Conservation (phyloP, 2,113 vertebrate genomes). For the Cygnus atratus region DNA sequence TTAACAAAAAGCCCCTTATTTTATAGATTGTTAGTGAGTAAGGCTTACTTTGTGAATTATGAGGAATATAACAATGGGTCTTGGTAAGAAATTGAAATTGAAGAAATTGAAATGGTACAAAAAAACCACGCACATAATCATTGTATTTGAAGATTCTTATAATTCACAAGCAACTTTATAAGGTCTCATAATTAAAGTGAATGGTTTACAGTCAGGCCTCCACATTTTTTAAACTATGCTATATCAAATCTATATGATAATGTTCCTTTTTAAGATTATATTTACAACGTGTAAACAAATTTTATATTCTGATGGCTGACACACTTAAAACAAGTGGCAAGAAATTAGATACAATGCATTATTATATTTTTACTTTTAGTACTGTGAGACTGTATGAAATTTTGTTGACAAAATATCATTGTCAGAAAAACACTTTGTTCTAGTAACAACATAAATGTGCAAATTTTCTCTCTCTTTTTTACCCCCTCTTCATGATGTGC, state of each 20-base stretch:
- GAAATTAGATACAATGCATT: not conserved
- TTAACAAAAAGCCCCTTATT: not conserved
- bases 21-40: not conserved
- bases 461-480: not conserved
- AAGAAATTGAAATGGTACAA: not conserved
- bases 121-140: slow-evolving; percentile 9
- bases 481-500: not conserved
- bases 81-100: not conserved
- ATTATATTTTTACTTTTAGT: not conserved
- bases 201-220: not conserved
- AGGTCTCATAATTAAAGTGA: not conserved
- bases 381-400: not conserved
- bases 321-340: not conserved
- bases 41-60: not conserved
- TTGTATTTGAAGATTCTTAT: not conserved
- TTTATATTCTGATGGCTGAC: not conserved
- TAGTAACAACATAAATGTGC: not conserved
- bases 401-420: not conserved
- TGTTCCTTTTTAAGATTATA: not conserved
- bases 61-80: not conserved
- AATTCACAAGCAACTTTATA: not conserved
- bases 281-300: not conserved
- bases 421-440: not conserved
- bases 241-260: not conserved
- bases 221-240: not conserved